Base-by-base conservation (phyloP, 2,888 invertebrate genomes). In the Galerucella pusilla region DNA sequence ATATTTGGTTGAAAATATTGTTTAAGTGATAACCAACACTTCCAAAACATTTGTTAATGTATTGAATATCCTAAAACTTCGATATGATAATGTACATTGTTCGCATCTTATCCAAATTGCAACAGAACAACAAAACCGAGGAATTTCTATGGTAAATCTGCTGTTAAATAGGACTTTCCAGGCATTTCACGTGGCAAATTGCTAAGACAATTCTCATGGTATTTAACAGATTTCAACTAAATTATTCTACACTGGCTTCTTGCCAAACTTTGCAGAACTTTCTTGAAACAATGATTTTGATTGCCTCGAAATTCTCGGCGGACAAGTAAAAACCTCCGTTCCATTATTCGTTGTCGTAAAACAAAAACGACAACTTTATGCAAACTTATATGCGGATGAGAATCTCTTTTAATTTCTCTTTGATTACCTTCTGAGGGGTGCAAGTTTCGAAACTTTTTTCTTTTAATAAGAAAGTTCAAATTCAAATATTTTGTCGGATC, bases 151-250 rank as follows among this genome's bases (percentile, higher is more conserved):
- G 46, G 67, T 61, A 78, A 77, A 79, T 78, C 78, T 76, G 77
- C 78, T 77, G 79, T 80, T 76, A 78, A 80, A 77, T 76, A 74
- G 75, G 75, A 79, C 66, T 79, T 78, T 74, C 75, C 57, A 76
- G 69, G 78, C 76, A 64, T 74, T 75, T 81, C 81, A 83, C 82
- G 81, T 81, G 82, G 83, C 78, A 78, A 83, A 84, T 79, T 80
- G 81, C 79, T 80, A 83, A 84, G 81, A 82, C 83, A 85, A 85
- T 85, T 82, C 85, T 85, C 84, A 80, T 83, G 85, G 84, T 83
- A 84, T 85, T 85, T 85, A 85, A 83, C 85, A 84, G 84, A 85
- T 85, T 85, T 82, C 81, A 79, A 84, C 80, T 83, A 82, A 85
- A 85, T 84, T 84, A 85, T 85, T 85, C 84, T 77, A 79, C 81